Conservation (phyloP, 2,888 invertebrate species). For the Belgica antarctica region DNA sequence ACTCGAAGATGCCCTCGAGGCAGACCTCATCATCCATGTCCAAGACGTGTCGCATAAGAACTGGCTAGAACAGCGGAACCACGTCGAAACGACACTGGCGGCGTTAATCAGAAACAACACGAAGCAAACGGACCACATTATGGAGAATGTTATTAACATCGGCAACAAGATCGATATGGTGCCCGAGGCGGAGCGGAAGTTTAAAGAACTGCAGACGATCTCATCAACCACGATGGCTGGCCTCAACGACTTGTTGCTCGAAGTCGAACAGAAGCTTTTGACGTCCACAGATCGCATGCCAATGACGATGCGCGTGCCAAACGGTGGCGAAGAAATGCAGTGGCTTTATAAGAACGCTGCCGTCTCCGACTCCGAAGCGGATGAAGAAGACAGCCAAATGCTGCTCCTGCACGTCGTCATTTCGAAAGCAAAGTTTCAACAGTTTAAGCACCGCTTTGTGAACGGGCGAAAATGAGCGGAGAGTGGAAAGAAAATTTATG, state of each 20-base stretch:
- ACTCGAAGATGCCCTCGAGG: slow-evolving; percentile 72
- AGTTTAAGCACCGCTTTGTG: slow-evolving; percentile 56
- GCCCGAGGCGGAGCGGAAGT: slow-evolving; percentile 45
- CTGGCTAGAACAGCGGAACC: slow-evolving; percentile 63
- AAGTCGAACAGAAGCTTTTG: slow-evolving; percentile 56
- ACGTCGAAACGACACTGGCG: slow-evolving; percentile 66
- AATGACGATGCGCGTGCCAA: slow-evolving; percentile 60
- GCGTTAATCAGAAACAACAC: slow-evolving; percentile 55
- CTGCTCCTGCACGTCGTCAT: slow-evolving; percentile 61
- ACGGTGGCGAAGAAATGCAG: slow-evolving; percentile 60
- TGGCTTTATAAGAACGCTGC: slow-evolving; percentile 68
- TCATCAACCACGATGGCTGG: slow-evolving; percentile 57
- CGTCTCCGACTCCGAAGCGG: slow-evolving; percentile 57
- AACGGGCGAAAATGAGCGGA: background rate
- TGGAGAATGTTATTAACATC: slow-evolving; percentile 63
- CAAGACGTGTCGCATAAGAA: slow-evolving; percentile 76
- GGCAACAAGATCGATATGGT: slow-evolving; percentile 72
- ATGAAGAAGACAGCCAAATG: slow-evolving; percentile 58
- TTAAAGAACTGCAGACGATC: slow-evolving; percentile 52
- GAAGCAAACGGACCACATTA: slow-evolving; percentile 54
- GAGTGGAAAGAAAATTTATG: no score
- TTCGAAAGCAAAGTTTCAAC: slow-evolving; percentile 58
- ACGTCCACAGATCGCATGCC: slow-evolving; percentile 57
- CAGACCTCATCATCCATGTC: slow-evolving; percentile 76
- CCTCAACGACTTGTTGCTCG: slow-evolving; percentile 49